A percentile compares a stretch with the other conserved stretches of the same genome.
Evolutionary conservation across 2,113 vertebrate species (phyloP).

Genomic region (Fulica atra): DNA sequence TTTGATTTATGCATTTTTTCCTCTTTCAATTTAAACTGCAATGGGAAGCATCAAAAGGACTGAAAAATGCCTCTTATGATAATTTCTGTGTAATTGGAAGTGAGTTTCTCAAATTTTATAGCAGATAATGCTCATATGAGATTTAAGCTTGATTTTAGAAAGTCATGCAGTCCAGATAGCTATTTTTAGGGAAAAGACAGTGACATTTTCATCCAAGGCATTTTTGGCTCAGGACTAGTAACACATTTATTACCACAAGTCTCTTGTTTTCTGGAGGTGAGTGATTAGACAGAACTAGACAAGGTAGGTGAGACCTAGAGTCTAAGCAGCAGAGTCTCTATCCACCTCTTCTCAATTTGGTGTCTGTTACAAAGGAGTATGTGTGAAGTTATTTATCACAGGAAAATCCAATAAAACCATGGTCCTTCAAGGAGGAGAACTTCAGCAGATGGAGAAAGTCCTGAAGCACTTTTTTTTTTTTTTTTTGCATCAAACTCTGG

Average conservation of each 20-base stretch:
- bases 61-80: neutral
- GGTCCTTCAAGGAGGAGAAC: neutral
- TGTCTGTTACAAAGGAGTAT: neutral
- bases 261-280: neutral
- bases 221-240: neutral
- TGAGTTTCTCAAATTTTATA: neutral
- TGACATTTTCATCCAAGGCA: neutral
- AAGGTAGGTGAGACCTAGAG: neutral
- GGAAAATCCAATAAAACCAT: neutral
- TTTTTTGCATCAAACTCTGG: accelerated
- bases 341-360: neutral
- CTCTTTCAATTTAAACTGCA: neutral
- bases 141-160: neutral
- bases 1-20: neutral
- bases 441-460: neutral
- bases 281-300: neutral
- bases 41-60: neutral
- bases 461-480: neutral
- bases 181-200: neutral
- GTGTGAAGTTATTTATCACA: neutral
- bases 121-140: neutral
- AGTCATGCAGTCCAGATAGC: neutral
- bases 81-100: neutral
- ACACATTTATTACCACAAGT: neutral
- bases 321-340: neutral